These are phyloP conservation scores for Antheraea pernyi DNA, from an alignment of 1,140 invertebrate genomes.

Conservation along the genomic window DNA sequence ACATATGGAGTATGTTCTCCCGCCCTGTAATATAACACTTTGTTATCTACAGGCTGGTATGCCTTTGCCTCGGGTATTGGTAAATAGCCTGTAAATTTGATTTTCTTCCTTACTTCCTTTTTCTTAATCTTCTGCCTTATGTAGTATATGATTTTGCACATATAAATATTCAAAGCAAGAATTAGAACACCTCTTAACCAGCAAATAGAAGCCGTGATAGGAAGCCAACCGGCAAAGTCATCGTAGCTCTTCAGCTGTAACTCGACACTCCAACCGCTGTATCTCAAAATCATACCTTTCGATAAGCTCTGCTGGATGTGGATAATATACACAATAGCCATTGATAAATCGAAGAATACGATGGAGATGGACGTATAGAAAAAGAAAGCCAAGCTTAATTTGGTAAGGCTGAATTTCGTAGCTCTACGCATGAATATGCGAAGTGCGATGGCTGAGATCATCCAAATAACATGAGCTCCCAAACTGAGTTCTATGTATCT, in stretches of 20 bases:
- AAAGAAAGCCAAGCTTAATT: slow-evolving; percentile 33
- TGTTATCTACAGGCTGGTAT: slow-evolving; percentile 17
- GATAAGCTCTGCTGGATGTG: slow-evolving; percentile 64
- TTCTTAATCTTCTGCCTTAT: slow-evolving; percentile 39
- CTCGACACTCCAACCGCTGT: slow-evolving; percentile 61
- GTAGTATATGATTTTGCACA: slow-evolving; percentile 35
- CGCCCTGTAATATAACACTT: slow-evolving; percentile 44
- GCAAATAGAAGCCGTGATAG: slow-evolving; percentile 40
- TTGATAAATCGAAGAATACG: slow-evolving; percentile 54
- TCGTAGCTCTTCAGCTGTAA: slow-evolving; percentile 42
- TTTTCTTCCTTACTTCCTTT: slow-evolving; percentile 40
- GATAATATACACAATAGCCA: slow-evolving; percentile 59
- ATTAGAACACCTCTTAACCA: slow-evolving; percentile 56
- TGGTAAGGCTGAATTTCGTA: slow-evolving; percentile 30
- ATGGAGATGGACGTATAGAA: slow-evolving; percentile 41
- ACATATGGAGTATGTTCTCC: slow-evolving; percentile 43
- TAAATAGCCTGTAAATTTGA: slow-evolving; percentile 29
- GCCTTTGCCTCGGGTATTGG: slow-evolving; percentile 48
- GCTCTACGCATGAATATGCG: slow-evolving; percentile 26
- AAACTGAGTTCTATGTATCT: slow-evolving; percentile 55
- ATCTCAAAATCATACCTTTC: slow-evolving; percentile 61
- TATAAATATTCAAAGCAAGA: slow-evolving; percentile 49
- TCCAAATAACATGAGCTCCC: slow-evolving; percentile 50
- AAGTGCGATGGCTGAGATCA: slow-evolving; percentile 36
- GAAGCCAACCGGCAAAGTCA: slow-evolving; percentile 60